Conservation (phyloP, 1,140 invertebrate species). For the Asobara japonica region DNA sequence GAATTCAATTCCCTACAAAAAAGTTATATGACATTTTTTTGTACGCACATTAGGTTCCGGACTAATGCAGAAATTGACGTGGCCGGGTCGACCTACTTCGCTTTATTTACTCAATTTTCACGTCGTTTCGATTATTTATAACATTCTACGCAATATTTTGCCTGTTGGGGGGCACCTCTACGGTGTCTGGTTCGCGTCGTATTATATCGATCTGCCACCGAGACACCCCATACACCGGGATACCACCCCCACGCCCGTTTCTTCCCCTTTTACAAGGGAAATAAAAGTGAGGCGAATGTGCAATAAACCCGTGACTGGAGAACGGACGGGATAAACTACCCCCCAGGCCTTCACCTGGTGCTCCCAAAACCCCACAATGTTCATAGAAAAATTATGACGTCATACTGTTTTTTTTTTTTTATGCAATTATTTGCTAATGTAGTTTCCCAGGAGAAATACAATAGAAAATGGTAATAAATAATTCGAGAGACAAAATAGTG, state of each 20-base stretch:
- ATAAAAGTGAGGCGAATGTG: not conserved
- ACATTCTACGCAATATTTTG: not conserved
- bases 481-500: no score
- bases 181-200: slow-evolving; percentile 27
- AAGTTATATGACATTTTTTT: no score
- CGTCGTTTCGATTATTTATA: not conserved
- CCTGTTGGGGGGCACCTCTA: not conserved
- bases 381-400: not conserved
- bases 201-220: slow-evolving; percentile 42
- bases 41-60: no score
- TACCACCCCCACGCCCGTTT: not conserved
- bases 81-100: no score
- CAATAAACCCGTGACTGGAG: not conserved
- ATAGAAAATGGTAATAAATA: no score
- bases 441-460: not conserved
- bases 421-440: not conserved
- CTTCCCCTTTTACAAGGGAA: not conserved
- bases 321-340: not conserved
- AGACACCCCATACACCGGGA: slow-evolving; percentile 28
- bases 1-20: no score
- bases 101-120: no score
- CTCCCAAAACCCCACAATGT: not conserved
- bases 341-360: not conserved
- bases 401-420: not conserved
- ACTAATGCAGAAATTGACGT: no score